These are phyloP conservation scores for Podabrus alpinus DNA, from an alignment of 2,888 invertebrate species.

Conservation along the genomic window DNA sequence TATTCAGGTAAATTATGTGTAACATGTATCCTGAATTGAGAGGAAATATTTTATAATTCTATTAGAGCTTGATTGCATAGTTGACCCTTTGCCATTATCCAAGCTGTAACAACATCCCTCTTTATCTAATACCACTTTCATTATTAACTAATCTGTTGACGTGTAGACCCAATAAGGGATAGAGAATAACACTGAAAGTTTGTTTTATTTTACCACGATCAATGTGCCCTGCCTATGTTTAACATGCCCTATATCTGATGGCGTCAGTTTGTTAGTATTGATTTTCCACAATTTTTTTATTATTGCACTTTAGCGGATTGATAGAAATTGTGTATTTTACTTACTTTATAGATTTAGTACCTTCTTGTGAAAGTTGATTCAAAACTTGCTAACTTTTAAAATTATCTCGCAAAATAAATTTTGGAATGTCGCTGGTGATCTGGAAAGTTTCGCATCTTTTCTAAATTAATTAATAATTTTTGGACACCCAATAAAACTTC, in stretches of 20 bases:
- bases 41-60: constrained; percentile 34
- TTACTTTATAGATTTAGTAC: constrained; percentile 14
- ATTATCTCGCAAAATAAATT: background rate
- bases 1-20: constrained; percentile 13
- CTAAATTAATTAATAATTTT: background rate
- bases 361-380: background rate
- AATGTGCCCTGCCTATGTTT: constrained; percentile 34
- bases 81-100: constrained; percentile 26
- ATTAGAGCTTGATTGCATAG: constrained; percentile 29
- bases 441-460: background rate
- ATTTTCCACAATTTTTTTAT: constrained; percentile 33
- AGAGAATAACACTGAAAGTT: constrained; percentile 29
- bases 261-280: constrained; percentile 37
- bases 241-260: constrained; percentile 35
- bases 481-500: background rate
- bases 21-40: constrained; percentile 22
- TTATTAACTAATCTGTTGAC: constrained; percentile 37
- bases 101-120: constrained; percentile 22
- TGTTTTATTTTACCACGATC: constrained; percentile 37
- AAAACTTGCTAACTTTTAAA: background rate
- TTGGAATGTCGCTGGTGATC: background rate
- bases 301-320: constrained; percentile 23
- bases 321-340: constrained; percentile 22
- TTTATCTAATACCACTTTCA: constrained; percentile 33
- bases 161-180: constrained; percentile 31